Evolutionary conservation across 2,797 vertebrate species (phyloP).

Genomic region (Sardinella longiceps): DNA sequence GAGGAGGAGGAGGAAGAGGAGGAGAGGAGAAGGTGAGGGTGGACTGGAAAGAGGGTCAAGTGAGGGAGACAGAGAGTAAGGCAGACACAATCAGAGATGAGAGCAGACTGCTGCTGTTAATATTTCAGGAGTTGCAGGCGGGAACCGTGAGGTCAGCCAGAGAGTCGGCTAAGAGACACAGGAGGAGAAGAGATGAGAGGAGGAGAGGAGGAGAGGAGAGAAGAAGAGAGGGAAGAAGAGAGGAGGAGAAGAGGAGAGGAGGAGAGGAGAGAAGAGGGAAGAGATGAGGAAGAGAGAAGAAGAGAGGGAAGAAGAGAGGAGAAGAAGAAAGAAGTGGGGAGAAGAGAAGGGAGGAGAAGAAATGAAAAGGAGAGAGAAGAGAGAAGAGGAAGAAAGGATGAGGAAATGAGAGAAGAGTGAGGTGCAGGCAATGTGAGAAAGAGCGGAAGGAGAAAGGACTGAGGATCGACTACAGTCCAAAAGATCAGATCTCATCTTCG

Average conservation of each 20-base stretch:
- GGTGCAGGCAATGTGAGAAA: too few species aligned
- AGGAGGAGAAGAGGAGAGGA: too few species aligned
- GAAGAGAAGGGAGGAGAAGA: too few species aligned
- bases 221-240: too few species aligned
- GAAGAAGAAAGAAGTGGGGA: not conserved
- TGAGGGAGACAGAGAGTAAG: not conserved
- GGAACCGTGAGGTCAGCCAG: slow-evolving; percentile 6
- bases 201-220: not conserved
- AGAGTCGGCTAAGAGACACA: not conserved
- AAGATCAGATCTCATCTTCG: not conserved
- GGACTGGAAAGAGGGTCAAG: not conserved
- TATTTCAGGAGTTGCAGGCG: slow-evolving; percentile 22
- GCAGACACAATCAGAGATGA: slow-evolving; percentile 21
- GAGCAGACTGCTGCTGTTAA: slow-evolving; percentile 24
- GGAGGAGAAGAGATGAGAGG: too few species aligned
- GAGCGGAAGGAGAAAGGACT: too few species aligned
- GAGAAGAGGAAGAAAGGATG: too few species aligned
- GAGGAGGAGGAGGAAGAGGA: not conserved
- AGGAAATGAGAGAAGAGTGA: not conserved
- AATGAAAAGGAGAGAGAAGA: not conserved
- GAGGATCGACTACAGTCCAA: not conserved
- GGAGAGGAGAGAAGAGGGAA: not conserved
- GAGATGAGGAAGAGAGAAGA: not conserved
- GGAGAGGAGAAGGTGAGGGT: not conserved
- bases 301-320: not conserved